Percentiles rank a stretch among this genome's conserved stretches.
Evolutionary conservation across 2,888 invertebrate species (phyloP).

Genomic region (Thumatha senex): DNA sequence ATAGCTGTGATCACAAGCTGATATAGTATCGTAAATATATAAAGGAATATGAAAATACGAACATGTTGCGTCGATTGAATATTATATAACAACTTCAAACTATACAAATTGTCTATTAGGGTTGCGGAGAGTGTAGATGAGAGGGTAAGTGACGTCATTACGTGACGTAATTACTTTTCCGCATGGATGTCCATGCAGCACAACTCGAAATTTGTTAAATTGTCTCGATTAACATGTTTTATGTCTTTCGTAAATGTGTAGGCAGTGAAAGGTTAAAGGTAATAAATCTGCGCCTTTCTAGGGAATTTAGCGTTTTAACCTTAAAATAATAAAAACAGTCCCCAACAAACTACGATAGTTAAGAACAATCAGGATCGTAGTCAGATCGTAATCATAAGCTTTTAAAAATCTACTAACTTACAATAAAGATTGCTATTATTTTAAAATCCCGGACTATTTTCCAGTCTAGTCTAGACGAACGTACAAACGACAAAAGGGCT

Average conservation of each 20-base stretch:
- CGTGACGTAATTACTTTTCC: conserved; percentile 80
- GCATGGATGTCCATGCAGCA: conserved; percentile 70
- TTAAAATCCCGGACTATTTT: conserved; percentile 58
- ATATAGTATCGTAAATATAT: too few species aligned
- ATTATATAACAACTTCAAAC: conserved; percentile 61
- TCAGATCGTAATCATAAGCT: conserved; percentile 3
- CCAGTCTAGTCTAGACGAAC: conserved; percentile 66
- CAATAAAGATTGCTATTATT: conserved; percentile 52
- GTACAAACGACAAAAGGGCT: conserved; percentile 70
- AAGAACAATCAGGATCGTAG: conserved; percentile 3
- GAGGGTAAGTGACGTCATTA: conserved; percentile 80
- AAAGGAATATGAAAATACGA: conserved; percentile 19
- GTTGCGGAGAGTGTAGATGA: conserved; percentile 46
- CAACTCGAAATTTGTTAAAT: conserved; percentile 76
- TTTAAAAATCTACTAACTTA: conserved; percentile 7
- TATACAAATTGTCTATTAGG: conserved; percentile 78
- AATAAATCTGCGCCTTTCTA: conserved; percentile 28
- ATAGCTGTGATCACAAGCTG: not conserved
- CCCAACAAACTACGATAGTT: not conserved
- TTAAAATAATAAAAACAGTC: too few species aligned
- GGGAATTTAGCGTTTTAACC: not conserved
- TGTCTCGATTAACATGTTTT: conserved; percentile 76
- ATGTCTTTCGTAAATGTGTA: conserved; percentile 71
- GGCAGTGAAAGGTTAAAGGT: conserved; percentile 46
- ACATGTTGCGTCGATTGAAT: conserved; percentile 37